Conservation (phyloP, 1,140 invertebrate species). For the Mizuhopecten yessoensis region DNA sequence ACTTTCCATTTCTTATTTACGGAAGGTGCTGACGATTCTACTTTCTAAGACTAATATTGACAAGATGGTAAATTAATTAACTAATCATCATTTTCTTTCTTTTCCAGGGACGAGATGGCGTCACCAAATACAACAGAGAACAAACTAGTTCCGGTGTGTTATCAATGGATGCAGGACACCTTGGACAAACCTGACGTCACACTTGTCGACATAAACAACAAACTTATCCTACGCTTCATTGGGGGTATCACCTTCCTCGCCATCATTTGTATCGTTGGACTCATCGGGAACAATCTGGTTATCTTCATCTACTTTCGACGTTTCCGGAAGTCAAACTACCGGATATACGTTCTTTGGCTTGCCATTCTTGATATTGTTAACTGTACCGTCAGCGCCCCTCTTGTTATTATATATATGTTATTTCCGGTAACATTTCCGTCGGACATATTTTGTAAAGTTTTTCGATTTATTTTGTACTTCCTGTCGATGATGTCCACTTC, state of each 20-base stretch:
- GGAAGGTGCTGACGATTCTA: too few species aligned
- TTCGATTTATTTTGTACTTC: constrained; percentile 63
- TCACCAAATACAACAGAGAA: background rate
- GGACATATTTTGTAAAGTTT: constrained; percentile 63
- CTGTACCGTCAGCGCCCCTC: constrained; percentile 65
- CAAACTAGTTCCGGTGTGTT: background rate
- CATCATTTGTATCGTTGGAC: constrained; percentile 63
- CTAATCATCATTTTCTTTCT: background rate
- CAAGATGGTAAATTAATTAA: too few species aligned
- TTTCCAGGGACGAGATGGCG: background rate
- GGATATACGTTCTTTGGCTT: constrained; percentile 66
- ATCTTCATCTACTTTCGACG: constrained; percentile 63
- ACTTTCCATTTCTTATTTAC: too few species aligned
- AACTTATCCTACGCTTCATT: constrained; percentile 47
- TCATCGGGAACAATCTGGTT: constrained; percentile 68
- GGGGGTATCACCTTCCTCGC: constrained; percentile 61
- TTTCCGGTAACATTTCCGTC: constrained; percentile 55
- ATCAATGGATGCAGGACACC: constrained; percentile 51
- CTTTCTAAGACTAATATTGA: too few species aligned
- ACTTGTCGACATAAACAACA: constrained; percentile 50
- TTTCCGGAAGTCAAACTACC: constrained; percentile 61
- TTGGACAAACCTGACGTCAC: constrained; percentile 54
- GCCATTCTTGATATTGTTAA: constrained; percentile 65
- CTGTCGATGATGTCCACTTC: constrained; percentile 59
- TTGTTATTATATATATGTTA: constrained; percentile 65